Evolutionary conservation across 2,888 invertebrate species (phyloP), one percentile per base, ranked within the genome.

Genomic region (Mimas tiliae): DNA sequence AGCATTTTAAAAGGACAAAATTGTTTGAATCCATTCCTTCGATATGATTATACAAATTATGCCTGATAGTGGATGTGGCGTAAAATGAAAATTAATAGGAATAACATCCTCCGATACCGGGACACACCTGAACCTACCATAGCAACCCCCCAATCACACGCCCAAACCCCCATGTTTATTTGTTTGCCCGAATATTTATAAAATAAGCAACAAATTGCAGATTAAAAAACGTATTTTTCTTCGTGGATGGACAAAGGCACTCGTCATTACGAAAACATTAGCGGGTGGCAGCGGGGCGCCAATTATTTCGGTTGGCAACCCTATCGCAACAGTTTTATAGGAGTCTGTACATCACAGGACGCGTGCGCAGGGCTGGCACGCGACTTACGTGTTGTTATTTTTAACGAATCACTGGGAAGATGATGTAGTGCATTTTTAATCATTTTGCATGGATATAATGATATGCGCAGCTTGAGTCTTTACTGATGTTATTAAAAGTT

Each of bases 251-350:
- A 88, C 87, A 88, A 88, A 84, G 82, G 81, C 83, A 84, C 87
- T 88, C 89, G 86, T 89, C 88, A 91, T 92, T 92, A 92, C 87
- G 84, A 90, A 89, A 93, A 93, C 90, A 93, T 88, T 88, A 88
- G 81, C 88, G 85, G 86, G 84, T 85, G 89, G 75, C 92, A 83
- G 89, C 91, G 90, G 93, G 93, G 90, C 80, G 93, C 93, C 93
- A 93, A 93, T 93, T 93, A 93, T 90, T 88, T 84, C 78, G 75
- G 75, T 81, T 86, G 81, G 87, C 88, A 92, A 89, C 92, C 92
- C 92, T 86, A 89, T 90, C 91, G 79, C 90, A 89, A 91, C 87
- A 79, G 85, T 87, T n/a, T n/a, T 82, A 79, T 77, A 72, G 83
- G n/a, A n/a, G n/a, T n/a, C 86, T 84, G 84, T 88, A 84, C 81